Evolutionary conservation across 2,113 vertebrate genomes (phyloP).

Genomic region (Otus sunia): DNA sequence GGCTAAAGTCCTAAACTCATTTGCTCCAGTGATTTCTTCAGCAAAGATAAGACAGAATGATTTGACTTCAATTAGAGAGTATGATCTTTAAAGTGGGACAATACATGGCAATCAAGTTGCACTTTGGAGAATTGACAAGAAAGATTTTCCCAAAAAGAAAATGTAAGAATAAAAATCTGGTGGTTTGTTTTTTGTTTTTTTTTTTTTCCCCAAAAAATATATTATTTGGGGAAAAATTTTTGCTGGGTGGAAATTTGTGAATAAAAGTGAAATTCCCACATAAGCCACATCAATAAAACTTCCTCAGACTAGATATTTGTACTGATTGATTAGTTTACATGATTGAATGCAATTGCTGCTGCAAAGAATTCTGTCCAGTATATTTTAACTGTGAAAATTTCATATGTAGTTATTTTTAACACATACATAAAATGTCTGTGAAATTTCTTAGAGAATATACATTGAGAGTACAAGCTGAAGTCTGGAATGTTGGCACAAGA

Average conservation of each 20-base stretch:
- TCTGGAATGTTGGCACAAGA: not conserved
- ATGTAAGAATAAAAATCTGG: not conserved
- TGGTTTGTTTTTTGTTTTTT: too few species aligned
- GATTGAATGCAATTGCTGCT: not conserved
- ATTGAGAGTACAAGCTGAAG: not conserved
- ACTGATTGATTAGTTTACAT: not conserved
- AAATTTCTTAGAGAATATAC: not conserved
- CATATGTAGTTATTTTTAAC: not conserved
- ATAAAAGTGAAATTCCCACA: not conserved
- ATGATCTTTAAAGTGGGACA: not conserved
- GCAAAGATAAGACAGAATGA: not conserved
- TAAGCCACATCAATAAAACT: not conserved
- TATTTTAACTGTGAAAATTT: not conserved
- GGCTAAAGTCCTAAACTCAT: not conserved
- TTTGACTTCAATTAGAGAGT: not conserved
- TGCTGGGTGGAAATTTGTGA: not conserved
- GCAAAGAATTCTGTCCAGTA: not conserved
- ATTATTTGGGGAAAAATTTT: not conserved
- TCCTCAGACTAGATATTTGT: not conserved
- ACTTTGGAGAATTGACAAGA: not conserved
- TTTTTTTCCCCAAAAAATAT: not conserved
- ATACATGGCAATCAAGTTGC: not conserved
- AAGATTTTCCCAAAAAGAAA: not conserved
- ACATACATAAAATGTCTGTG: not conserved
- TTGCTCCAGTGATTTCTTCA: not conserved